Base-by-base conservation (phyloP, 2,888 invertebrate species). In the Silvanus unidentatus region DNA sequence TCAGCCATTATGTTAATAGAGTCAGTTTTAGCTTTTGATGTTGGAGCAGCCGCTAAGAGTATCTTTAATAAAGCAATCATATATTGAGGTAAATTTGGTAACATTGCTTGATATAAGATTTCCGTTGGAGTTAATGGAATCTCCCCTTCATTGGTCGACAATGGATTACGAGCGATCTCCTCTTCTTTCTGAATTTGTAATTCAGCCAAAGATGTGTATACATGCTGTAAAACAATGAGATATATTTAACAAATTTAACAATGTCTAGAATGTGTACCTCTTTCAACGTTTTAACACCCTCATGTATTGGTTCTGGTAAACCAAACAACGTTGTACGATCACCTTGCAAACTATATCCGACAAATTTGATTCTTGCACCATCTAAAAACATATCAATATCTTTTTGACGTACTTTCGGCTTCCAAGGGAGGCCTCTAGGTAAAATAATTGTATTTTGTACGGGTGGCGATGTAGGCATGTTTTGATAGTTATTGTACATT, bases 1-100 rank as follows among this genome's bases (percentile, higher is more conserved):
- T 99, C 99, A 32, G 95, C 91, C 82, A 98, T 86, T 36, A 99
- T 97, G 71, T 98, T 98, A 62, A 98, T 93, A 40, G 97, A 95
- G 68, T 99, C 99, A 8, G 88, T 92, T 75, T 97, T 97, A 3
- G 92, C 86, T 74, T 96, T 97, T n/a, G 94, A 94, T n/a, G 97
- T 97, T 2, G 99, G 98, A 28, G 97, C 95, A 43, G 98, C 97
- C 22, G 98, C 98, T 44, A 99, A 77, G 44, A 99, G 77, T 58
- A 99, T 93, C 77, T 99, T 99, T 40, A 99, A 74, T 43, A 99
- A 70, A 14, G 96, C 94, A 65, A 98, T 98, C 87, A 97, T 94
- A 65, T 97, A 96, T 65, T 98, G 97, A 8, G 97, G 95, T 60
- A 99, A 76, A 73, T 92, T 93, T 1, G 97, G 95, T 54, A 97